Percentiles rank a stretch among this genome's conserved stretches.
These are phyloP conservation scores for Cariama cristata DNA, from an alignment of 2,113 vertebrate genomes.

Conservation along the genomic window DNA sequence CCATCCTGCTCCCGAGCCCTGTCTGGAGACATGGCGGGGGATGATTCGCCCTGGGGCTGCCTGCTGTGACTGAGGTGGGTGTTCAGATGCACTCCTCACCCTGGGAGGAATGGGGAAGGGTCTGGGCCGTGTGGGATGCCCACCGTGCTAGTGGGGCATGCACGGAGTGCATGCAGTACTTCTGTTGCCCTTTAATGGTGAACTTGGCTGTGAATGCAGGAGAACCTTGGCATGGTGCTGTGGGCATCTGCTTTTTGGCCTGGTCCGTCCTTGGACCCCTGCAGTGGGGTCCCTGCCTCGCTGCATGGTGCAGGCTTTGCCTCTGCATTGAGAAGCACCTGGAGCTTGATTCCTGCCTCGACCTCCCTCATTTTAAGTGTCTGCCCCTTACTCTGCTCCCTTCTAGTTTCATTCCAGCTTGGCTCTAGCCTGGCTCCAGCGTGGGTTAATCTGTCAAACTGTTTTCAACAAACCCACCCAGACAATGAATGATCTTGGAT, in stretches of 20 bases:
- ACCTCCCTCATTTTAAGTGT: neutral
- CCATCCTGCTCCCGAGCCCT: neutral
- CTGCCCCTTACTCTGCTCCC: neutral
- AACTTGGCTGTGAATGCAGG: neutral
- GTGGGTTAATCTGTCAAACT: constrained; percentile 29
- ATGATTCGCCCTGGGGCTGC: neutral
- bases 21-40: neutral
- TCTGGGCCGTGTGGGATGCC: neutral
- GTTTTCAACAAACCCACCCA: neutral
- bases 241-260: neutral
- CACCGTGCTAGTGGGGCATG: neutral
- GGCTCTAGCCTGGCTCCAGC: neutral
- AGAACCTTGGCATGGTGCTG: neutral
- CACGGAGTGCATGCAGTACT: fast-evolving
- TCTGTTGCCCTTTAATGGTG: neutral
- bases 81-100: neutral
- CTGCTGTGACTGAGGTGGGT: neutral
- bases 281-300: neutral
- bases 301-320: neutral
- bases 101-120: neutral
- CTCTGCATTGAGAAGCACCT: neutral
- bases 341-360: neutral
- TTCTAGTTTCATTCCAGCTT: neutral
- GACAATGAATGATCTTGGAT: neutral
- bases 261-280: neutral